Evolutionary conservation across 2,888 invertebrate species (phyloP).

Genomic region (Brachyopa scutellaris): DNA sequence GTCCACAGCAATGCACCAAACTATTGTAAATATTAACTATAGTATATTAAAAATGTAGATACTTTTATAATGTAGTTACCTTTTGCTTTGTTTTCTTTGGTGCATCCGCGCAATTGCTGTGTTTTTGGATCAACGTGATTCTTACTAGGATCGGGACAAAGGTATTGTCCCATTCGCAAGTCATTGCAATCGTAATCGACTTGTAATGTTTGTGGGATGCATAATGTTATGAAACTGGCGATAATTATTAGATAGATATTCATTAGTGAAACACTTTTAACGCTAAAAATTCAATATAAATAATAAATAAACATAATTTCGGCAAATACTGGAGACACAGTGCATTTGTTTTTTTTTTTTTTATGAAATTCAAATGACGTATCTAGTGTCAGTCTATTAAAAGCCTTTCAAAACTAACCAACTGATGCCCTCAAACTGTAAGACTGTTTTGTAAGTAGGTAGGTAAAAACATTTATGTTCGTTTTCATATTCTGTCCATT

Average conservation of each 20-base stretch:
- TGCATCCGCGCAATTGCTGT: conserved; percentile 93
- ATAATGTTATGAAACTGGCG: neutral
- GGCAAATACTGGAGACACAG: neutral
- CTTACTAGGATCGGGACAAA: conserved; percentile 90
- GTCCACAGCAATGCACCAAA: conserved; percentile 91
- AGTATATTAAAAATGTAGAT: too few species aligned
- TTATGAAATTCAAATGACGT: neutral
- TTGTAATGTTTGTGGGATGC: conserved; percentile 68
- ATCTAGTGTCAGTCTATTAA: neutral
- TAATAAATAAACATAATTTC: conserved; percentile 21
- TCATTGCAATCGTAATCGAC: conserved; percentile 85
- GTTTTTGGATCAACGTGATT: conserved; percentile 93
- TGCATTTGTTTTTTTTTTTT: neutral
- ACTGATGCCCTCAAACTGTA: conserved; percentile 10
- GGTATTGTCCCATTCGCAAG: conserved; percentile 89
- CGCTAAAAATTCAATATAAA: neutral
- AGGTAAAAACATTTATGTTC: too few species aligned
- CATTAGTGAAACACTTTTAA: conserved; percentile 42
- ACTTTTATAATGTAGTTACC: too few species aligned
- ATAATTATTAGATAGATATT: conserved; percentile 1
- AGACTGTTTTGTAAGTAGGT: too few species aligned
- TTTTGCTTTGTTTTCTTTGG: conserved; percentile 89
- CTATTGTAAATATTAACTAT: too few species aligned
- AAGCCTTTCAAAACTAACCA: neutral
- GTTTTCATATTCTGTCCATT: too few species aligned